phyloP scores from a whole-genome alignment of 2,113 vertebrate genomes.

The Grammomys surdaster region DNA sequence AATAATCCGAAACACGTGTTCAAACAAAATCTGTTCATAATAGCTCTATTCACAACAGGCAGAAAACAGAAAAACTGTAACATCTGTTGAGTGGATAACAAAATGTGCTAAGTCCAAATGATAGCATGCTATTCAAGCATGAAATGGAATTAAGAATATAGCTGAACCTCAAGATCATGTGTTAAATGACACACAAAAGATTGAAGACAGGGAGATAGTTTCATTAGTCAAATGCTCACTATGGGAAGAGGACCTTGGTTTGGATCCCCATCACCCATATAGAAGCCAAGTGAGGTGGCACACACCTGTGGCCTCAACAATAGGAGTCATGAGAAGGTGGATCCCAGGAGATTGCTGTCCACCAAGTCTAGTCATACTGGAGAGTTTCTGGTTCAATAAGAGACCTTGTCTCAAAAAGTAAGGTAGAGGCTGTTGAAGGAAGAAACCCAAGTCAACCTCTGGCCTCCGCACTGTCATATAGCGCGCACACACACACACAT shows the following conservation, averaged over 20 bases:
- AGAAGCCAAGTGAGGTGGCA: neutral
- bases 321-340: neutral
- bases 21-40: constrained; percentile 12
- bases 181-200: neutral
- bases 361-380: neutral
- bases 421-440: neutral
- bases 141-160: neutral
- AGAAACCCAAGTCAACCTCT: neutral
- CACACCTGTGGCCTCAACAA: neutral
- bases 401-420: neutral
- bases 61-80: constrained; percentile 10
- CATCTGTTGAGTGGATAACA: neutral
- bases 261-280: neutral
- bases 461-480: neutral
- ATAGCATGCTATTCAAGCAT: neutral
- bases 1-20: neutral
- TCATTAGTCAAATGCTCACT: neutral
- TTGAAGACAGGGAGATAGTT: neutral
- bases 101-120: neutral
- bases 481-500: neutral
- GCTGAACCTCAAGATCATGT: neutral
- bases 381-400: neutral
- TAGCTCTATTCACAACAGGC: neutral
- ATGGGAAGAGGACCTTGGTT: no score
- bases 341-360: neutral